Evolutionary conservation across 2,113 vertebrate genomes (phyloP), one percentile per base, ranked within the genome.

Genomic region (Odocoileus virginianus): DNA sequence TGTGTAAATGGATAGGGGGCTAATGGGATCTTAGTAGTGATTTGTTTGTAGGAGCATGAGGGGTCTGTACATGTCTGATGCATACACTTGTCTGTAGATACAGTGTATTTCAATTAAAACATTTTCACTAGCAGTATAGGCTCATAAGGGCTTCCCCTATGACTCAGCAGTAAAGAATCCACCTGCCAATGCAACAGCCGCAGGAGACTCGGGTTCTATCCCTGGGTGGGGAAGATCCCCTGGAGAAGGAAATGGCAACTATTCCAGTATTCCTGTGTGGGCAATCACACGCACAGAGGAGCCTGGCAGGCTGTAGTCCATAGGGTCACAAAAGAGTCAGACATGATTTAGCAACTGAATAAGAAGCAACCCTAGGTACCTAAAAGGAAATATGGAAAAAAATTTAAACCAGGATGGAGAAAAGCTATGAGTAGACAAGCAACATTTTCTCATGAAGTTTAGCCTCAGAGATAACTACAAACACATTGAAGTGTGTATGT

Each of bases 231-330:
- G 71, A 43, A 76, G 71, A 76, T 43, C 12, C 23, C 23, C 40
- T 76, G 12, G 40, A 76, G 71, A 76, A 43, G 40, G 23, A 43
- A 27, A 27, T 15, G 6, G 23, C 71, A 76, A 27, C 71, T 76
- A 6, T 27, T 27, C 71, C 71, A 76, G 71, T 76, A 40, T 76
- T 27, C 71, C 43, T 43, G 23, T 1, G 1, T 76, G 23, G 71
- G 40, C 23, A 76, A 14, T 43, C 23, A 0, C 40, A 76, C 0
- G 1, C 36, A 76, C 40, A 43, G 71, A 76, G 71, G 71, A 76
- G 71, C 71, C 71, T 76, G 40, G 71, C 12, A 27, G 23, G 71
- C 71, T 76, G 14, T 6, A 76, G 12, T 76, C 71, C 23, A 4
- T 43, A 23, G 71, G 40, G 40, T 76, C 71, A 27, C 40, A 2